phyloP scores from a whole-genome alignment of 2,797 vertebrate species.

The Anabas testudineus region DNA sequence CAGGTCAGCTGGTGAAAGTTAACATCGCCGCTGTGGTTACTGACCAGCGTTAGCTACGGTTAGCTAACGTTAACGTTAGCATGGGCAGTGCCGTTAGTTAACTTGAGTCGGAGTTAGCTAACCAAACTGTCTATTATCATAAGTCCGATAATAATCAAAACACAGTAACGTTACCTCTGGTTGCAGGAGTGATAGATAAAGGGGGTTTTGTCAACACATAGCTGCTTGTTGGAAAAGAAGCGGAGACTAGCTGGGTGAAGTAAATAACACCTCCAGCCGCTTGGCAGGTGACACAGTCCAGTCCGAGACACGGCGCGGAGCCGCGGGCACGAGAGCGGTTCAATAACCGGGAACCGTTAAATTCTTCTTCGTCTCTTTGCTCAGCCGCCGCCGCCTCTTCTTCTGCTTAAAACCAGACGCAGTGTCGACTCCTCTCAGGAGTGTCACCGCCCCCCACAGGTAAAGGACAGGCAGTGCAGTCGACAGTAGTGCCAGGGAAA shows the following conservation, averaged over 20 bases:
- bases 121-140: neutral
- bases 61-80: slow-evolving; percentile 5
- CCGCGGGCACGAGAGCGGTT: slow-evolving; percentile 50
- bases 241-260: neutral
- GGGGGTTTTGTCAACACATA: slow-evolving; percentile 42
- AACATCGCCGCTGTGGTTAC: slow-evolving; percentile 20
- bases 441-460: slow-evolving; percentile 50
- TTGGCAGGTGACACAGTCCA: too few relatives aligned
- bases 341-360: slow-evolving; percentile 80
- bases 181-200: slow-evolving; percentile 22
- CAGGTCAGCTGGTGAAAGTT: slow-evolving; percentile 20
- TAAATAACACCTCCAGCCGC: neutral
- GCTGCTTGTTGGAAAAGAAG: slow-evolving; percentile 8
- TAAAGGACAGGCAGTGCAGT: neutral
- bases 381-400: slow-evolving; percentile 28
- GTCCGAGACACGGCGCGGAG: slow-evolving; percentile 3
- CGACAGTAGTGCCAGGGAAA: neutral
- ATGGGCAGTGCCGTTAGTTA: neutral
- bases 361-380: slow-evolving; percentile 75
- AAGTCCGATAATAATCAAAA: neutral
- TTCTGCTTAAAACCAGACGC: neutral
- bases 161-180: slow-evolving; percentile 56
- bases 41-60: slow-evolving; percentile 44
- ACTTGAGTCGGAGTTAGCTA: neutral
- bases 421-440: neutral